Conservation (phyloP, 2,888 invertebrate species). For the Heteropelma amictum region DNA sequence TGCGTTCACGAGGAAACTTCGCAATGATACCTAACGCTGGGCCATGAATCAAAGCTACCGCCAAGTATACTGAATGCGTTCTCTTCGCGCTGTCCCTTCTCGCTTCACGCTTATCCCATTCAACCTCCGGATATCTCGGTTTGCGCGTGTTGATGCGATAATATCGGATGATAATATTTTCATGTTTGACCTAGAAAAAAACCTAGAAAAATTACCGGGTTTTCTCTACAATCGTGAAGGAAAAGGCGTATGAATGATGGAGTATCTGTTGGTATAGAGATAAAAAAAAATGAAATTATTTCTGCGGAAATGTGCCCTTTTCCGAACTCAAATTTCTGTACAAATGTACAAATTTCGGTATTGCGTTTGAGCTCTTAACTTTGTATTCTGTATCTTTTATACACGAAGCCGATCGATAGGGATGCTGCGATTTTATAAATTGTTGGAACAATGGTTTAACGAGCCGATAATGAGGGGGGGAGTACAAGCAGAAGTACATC, state of each 20-base stretch:
- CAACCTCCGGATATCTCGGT: neutral
- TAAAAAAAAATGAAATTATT: no score
- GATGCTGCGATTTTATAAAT: slow-evolving; percentile 16
- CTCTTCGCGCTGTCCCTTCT: neutral
- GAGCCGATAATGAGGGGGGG: slow-evolving; percentile 2
- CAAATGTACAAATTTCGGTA: no score
- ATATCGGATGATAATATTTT: no score
- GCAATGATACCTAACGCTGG: slow-evolving; percentile 48
- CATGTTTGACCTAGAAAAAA: no score
- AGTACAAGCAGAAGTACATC: slow-evolving; percentile 29
- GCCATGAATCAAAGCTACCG: slow-evolving; percentile 46
- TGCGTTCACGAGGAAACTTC: slow-evolving; percentile 51
- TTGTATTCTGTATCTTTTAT: neutral
- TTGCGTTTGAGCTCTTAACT: neutral
- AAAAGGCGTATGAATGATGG: no score
- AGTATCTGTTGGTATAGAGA: no score
- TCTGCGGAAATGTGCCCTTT: no score
- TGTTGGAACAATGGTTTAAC: slow-evolving; percentile 33
- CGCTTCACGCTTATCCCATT: neutral
- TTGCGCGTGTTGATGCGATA: slow-evolving; percentile 10
- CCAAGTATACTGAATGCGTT: slow-evolving; percentile 41
- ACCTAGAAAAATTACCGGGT: no score
- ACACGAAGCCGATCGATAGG: neutral
- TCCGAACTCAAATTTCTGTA: no score
- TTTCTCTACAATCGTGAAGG: no score